A percentile compares a stretch with the other conserved stretches of the same genome.
Evolutionary conservation across 30 jellyfish, hydroid and myxozoan genomes (phyloP).

Genomic region (Hydractinia symbiolongicarpus): DNA sequence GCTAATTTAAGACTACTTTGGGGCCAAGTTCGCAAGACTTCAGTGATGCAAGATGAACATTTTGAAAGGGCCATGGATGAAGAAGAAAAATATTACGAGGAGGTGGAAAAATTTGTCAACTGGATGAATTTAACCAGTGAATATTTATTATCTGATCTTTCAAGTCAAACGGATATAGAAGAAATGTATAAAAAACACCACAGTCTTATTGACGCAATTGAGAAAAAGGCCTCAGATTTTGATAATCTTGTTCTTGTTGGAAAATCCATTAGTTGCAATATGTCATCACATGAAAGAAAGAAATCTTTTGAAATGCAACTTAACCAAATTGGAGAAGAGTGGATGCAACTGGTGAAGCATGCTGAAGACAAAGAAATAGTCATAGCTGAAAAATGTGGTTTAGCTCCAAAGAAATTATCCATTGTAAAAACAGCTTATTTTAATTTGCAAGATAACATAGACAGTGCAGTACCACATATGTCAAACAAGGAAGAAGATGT

Average conservation of each 20-base stretch:
- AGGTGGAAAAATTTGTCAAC: conserved; percentile 65
- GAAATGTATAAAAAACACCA: background rate
- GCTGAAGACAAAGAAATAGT: background rate
- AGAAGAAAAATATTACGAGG: conserved; percentile 54
- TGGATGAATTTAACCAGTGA: conserved; percentile 61
- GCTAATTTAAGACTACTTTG: background rate
- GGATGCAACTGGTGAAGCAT: background rate
- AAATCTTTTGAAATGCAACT: background rate
- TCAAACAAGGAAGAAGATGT: no score
- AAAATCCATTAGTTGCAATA: background rate
- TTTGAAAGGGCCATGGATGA: conserved; percentile 42
- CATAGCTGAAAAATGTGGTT: background rate
- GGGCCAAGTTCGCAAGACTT: background rate
- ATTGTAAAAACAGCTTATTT: no score
- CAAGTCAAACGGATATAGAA: background rate
- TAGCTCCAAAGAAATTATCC: no score
- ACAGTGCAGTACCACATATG: no score
- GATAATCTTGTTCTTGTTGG: background rate
- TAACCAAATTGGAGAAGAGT: background rate
- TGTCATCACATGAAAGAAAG: background rate
- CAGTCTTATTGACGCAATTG: background rate
- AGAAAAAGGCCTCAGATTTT: background rate
- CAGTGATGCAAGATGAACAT: background rate
- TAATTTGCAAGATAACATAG: no score
- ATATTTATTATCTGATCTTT: background rate